Base-by-base conservation (phyloP, 2,797 vertebrate genomes). In the Syngnathus rostellatus region DNA sequence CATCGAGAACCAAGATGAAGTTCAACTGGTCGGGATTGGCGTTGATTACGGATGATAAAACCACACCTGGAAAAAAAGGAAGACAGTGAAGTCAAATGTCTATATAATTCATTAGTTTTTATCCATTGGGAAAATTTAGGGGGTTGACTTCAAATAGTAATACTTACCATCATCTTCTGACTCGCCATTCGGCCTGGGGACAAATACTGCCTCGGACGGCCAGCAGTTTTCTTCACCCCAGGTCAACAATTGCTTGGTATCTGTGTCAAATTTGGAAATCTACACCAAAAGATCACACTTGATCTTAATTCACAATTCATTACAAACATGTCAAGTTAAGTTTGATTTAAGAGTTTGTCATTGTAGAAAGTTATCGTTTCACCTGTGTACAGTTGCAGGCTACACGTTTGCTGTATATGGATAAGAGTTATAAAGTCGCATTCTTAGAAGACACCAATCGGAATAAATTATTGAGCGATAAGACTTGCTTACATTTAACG, bases 131-230 rank as follows among this genome's bases (percentile, higher is more conserved):
- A 31, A 31, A 31, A 31, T 31, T 2, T 31, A 31, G 31, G 31
- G 31, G 31, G 14, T 50, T 46, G 0, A 11, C 40, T 25, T 41
- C 11, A 65, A 2, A 43, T 19, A 16, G 9, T 37, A 8, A 43
- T 1, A 38, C 87, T 86, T 73, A 98, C 95, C 94, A 8, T 97
- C 94, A 59, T 98, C 95, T 73, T 98, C 94, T 1, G 92, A 91
- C 84, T 85, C 89, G 71, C 87, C 91, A 1, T 87, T 89, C 0
- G 94, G 95, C 0, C 78, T 85, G 67, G 94, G 90, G 64, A 99
- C 74, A 3, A 98, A 98, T 63, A 97, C 5, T 0, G 94, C 88
- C 73, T 99, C 97, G 0, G 93, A 93, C 0, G 93, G 92, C 84
- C 86, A 92, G 82, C 91, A 93, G 69, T 89, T 77, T 0, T 92